Conservation (phyloP, 2,797 vertebrate species). For the Mormyrus hasselquistii region DNA sequence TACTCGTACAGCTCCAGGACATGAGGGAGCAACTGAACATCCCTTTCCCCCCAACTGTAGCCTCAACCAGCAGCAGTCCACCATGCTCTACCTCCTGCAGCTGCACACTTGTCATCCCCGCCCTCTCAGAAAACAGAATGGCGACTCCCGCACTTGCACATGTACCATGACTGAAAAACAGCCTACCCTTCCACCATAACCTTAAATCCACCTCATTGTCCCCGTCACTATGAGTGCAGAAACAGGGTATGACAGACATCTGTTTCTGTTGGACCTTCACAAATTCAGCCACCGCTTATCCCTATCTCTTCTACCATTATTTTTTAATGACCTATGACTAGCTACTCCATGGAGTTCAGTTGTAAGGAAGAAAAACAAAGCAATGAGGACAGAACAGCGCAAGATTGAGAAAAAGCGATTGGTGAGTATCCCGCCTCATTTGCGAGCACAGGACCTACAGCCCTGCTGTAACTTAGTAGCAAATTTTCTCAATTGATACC, state of each 20-base stretch:
- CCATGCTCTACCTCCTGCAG: not conserved
- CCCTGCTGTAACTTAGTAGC: not conserved
- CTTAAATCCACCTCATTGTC: not conserved
- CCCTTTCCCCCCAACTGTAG: not conserved
- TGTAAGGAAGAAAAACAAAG: not conserved
- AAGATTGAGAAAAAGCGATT: not conserved
- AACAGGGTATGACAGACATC: too few species aligned
- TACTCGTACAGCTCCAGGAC: not conserved
- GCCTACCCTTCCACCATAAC: not conserved
- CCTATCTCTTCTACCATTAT: not conserved
- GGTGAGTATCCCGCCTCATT: not conserved
- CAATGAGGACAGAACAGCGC: not conserved
- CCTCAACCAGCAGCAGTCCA: not conserved
- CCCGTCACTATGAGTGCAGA: not conserved
- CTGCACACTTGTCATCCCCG: not conserved
- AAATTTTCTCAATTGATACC: not conserved
- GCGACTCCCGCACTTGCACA: not conserved
- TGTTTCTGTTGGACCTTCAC: too few species aligned
- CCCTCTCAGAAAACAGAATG: not conserved
- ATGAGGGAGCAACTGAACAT: not conserved
- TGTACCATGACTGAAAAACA: not conserved
- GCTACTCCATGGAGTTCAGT: not conserved
- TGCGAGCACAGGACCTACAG: not conserved
- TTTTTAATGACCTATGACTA: not conserved
- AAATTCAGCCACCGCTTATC: not conserved